Evolutionary conservation across 2,888 invertebrate genomes (phyloP), one percentile per base, ranked within the genome.

Genomic region (Abrostola triplasia): DNA sequence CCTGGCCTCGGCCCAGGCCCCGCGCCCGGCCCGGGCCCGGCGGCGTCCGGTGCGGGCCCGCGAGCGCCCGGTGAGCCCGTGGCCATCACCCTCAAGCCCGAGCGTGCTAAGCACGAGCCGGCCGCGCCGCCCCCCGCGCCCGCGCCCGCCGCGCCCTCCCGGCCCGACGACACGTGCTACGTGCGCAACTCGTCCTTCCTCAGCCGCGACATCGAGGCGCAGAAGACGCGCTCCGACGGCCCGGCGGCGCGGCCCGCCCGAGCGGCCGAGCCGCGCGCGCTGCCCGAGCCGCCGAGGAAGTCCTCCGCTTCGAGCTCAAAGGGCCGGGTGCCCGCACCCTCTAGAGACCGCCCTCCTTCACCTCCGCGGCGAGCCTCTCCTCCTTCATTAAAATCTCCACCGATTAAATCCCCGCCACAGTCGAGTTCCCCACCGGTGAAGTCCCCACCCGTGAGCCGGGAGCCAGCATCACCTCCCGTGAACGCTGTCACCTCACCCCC

Each of bases 171-270:
- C 13, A 79, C 82, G 56, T 81, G 85, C 77, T 90, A 86, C 71
- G 90, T 90, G 6, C 83, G 88, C 67, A 91, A 91, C 76, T 90
- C 91, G 1, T 90, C 91, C 11, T 90, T 91, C 70, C 79, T 91
- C 54, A 90, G 89, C 63, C 86, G 89, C 38, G 91, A 90, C 51
- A 90, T 90, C 8, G 90, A 91, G 67, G 88, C 89, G 50, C 88
- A 88, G 57, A 88, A 89, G 62, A 65, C 76, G 24, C 58, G 79
- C 59, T 59, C 69, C 6, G 62, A 73, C 24, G 35, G 65, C 40
- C 11, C 58, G 53, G 12, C 69, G 0, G 75, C 58, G 36, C 48
- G 74, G 63, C 8, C 61, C 59, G 36, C 53, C 59, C 51, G 49
- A 50, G 0, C 63, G 48, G 36, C 54, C 37, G 50, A 54, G 10